Evolutionary conservation across 2,888 invertebrate species (phyloP).

Genomic region (Digitonthophagus gazella): DNA sequence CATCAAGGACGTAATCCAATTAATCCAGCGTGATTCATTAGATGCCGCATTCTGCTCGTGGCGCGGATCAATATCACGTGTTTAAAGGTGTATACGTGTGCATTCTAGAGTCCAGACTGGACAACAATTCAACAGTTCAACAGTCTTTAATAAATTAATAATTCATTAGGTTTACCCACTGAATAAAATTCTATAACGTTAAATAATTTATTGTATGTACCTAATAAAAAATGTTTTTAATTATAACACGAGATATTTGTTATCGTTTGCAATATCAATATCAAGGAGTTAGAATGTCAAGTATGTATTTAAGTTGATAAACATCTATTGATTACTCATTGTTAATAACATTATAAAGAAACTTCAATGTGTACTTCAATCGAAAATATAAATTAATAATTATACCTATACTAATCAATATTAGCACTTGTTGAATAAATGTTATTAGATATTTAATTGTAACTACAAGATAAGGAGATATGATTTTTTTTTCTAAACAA

Average conservation of each 20-base stretch:
- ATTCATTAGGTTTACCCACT: too few relatives aligned
- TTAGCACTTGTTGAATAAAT: too few relatives aligned
- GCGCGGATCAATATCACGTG: neutral
- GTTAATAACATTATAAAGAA: neutral
- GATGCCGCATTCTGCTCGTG: neutral
- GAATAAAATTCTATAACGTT: too few relatives aligned
- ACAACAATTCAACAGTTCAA: neutral
- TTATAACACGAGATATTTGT: too few relatives aligned
- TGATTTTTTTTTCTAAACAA: too few relatives aligned
- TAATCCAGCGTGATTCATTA: neutral
- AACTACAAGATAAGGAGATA: too few relatives aligned
- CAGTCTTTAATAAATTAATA: too few relatives aligned
- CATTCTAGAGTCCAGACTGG: neutral
- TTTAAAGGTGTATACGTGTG: neutral
- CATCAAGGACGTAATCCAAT: neutral
- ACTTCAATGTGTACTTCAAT: neutral
- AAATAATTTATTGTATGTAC: too few relatives aligned
- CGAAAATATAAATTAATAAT: neutral
- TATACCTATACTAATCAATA: too few relatives aligned
- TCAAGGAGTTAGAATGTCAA: neutral
- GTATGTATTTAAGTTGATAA: neutral
- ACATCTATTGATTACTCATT: neutral
- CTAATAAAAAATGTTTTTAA: too few relatives aligned
- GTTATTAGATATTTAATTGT: too few relatives aligned
- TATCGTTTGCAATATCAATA: too few relatives aligned